phyloP scores from a whole-genome alignment of 2,797 vertebrate genomes.

The Channa striata region DNA sequence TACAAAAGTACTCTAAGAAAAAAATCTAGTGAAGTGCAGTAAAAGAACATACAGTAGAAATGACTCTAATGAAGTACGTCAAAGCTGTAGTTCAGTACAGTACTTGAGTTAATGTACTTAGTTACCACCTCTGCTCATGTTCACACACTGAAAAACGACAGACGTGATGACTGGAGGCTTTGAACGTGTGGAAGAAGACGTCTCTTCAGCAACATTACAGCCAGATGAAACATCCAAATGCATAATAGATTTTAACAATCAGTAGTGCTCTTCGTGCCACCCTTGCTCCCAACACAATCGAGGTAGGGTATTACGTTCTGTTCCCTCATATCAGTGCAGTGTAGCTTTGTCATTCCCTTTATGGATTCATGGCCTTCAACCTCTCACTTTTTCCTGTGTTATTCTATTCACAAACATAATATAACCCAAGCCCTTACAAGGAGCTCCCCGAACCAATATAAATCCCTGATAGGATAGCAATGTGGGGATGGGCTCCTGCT shows the following conservation, averaged over 20 bases:
- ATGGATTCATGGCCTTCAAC: constrained; percentile 47
- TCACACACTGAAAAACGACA: constrained; percentile 31
- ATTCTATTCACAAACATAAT: constrained; percentile 49
- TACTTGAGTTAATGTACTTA: no score
- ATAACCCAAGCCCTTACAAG: constrained; percentile 65
- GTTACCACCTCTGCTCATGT: not conserved
- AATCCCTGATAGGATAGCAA: constrained; percentile 72
- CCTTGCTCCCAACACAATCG: constrained; percentile 50
- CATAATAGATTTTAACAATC: constrained; percentile 72
- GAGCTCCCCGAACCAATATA: constrained; percentile 42
- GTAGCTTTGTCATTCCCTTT: constrained; percentile 37
- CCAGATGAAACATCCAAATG: constrained; percentile 68
- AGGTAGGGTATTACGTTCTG: constrained; percentile 54
- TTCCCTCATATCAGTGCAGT: constrained; percentile 69
- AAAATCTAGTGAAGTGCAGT: no score
- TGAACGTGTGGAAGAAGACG: constrained; percentile 57
- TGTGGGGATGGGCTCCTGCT: constrained; percentile 42
- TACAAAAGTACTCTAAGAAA: no score
- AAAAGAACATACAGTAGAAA: no score
- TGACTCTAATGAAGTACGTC: no score
- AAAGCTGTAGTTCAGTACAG: no score
- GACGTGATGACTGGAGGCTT: constrained; percentile 39
- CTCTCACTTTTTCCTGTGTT: constrained; percentile 45
- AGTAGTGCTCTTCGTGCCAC: constrained; percentile 56
- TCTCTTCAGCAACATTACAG: constrained; percentile 46